phyloP scores from a whole-genome alignment of 2,113 vertebrate genomes.

The Baryphthengus martii region DNA sequence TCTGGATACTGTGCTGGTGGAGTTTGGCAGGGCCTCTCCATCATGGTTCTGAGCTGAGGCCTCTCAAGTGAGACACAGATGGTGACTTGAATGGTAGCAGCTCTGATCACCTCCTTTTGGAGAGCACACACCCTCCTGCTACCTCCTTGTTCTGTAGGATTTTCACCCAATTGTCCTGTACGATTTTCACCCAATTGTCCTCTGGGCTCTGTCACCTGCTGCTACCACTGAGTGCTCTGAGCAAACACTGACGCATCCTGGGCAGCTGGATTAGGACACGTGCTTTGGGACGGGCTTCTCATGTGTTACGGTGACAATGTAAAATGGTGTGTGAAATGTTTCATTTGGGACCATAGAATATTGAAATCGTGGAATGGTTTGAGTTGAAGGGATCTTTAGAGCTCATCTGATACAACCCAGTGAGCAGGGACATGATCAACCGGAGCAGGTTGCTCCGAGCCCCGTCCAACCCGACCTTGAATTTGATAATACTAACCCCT shows the following conservation, averaged over 20 bases:
- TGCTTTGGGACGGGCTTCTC: background rate
- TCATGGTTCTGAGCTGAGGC: accelerated
- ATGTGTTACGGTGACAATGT: background rate
- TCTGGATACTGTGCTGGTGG: too few relatives aligned
- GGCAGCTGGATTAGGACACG: background rate
- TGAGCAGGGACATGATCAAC: background rate
- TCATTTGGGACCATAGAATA: background rate
- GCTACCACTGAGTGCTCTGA: background rate
- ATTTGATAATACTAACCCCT: background rate
- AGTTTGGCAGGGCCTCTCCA: accelerated
- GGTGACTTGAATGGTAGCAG: background rate
- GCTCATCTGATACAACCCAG: background rate
- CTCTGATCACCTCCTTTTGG: background rate
- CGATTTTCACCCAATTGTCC: background rate
- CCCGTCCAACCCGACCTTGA: accelerated
- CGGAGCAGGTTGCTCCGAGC: too few relatives aligned
- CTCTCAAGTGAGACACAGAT: background rate
- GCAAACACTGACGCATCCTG: background rate
- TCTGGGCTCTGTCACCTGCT: background rate
- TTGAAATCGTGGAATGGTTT: background rate
- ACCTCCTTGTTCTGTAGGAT: background rate
- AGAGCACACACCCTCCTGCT: background rate
- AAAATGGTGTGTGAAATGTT: background rate
- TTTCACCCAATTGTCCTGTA: background rate
- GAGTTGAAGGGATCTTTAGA: background rate